Evolutionary conservation across 2,797 vertebrate genomes (phyloP).

Genomic region (Manis javanica): DNA sequence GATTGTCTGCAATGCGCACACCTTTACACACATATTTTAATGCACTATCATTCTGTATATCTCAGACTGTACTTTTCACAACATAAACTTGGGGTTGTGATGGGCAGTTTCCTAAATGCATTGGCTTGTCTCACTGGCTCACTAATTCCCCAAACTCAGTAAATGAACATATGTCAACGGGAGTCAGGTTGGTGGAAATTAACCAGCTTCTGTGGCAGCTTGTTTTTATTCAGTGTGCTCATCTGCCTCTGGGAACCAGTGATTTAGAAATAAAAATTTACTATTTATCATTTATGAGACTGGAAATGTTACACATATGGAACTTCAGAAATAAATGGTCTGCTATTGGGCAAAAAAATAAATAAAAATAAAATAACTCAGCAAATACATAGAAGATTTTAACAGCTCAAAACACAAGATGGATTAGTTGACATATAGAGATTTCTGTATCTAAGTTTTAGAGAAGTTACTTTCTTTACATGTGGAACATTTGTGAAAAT

Average conservation of each 20-base stretch:
- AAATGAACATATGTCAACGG: accelerated
- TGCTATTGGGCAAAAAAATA: background rate
- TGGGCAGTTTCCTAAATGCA: accelerated
- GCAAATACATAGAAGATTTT: background rate
- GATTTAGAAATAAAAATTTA: conserved; percentile 34
- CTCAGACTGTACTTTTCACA: accelerated
- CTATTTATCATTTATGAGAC: conserved; percentile 21
- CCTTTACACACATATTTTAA: accelerated
- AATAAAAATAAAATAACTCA: too few relatives aligned
- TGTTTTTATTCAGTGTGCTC: background rate
- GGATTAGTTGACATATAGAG: background rate
- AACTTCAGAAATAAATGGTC: background rate
- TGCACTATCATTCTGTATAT: accelerated
- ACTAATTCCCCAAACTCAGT: background rate
- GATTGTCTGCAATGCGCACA: too few relatives aligned
- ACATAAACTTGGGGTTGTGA: accelerated
- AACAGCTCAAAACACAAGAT: background rate
- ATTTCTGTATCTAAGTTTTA: background rate
- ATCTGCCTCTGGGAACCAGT: background rate
- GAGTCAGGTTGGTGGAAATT: background rate
- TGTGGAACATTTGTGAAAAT: background rate
- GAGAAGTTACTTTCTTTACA: background rate
- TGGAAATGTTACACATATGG: background rate
- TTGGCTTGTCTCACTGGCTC: accelerated
- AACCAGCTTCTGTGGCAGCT: background rate